These are phyloP conservation scores for Choloepus hoffmanni DNA, from an alignment of 2,113 vertebrate genomes.

Conservation along the genomic window DNA sequence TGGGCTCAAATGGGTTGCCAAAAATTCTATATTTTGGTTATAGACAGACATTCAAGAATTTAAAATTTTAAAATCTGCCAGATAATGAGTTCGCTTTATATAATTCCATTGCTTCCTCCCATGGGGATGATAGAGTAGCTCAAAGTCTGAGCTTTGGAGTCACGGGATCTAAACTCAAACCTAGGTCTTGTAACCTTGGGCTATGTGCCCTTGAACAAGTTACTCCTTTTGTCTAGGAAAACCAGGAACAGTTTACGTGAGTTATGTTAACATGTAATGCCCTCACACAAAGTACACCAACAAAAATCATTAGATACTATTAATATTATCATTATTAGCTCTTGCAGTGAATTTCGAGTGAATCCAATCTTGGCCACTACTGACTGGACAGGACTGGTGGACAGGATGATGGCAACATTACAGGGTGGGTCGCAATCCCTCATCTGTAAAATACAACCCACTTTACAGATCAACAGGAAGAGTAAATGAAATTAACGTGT, in stretches of 20 bases:
- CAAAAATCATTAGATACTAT: not conserved
- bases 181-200: not conserved
- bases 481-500: not conserved
- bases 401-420: not conserved
- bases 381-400: not conserved
- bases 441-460: slow-evolving; percentile 24
- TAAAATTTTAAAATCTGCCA: slow-evolving; percentile 30
- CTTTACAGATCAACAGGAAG: not conserved
- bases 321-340: not conserved
- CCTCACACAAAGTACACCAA: not conserved
- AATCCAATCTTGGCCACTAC: not conserved
- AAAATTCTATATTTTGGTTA: not conserved
- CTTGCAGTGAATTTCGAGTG: not conserved
- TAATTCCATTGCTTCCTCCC: not conserved
- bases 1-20: not conserved
- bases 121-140: not conserved
- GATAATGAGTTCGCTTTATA: not conserved
- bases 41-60: not conserved
- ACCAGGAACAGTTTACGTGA: not conserved
- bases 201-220: not conserved
- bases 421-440: not conserved
- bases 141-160: not conserved
- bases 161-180: slow-evolving; percentile 32
- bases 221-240: not conserved
- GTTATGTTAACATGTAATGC: not conserved